Base-by-base conservation (phyloP, 2,113 vertebrate genomes). In the Gobius niger region DNA sequence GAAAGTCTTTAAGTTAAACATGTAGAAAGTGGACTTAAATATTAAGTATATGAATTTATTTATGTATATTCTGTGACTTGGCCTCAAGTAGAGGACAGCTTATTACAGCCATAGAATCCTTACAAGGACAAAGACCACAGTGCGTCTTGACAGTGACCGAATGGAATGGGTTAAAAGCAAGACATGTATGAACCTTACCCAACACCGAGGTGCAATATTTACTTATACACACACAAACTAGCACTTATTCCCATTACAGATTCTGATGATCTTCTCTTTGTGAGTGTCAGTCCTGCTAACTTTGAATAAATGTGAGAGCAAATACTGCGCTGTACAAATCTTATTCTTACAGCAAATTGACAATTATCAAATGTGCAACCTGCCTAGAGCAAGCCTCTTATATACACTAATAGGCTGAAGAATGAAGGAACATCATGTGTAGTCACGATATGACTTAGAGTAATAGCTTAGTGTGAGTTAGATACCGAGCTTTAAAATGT, bases 1-100 rank as follows among this genome's bases (percentile, higher is more conserved):
- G 71, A 83, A 68, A 77, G 83, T 78, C 75, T 82, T 68, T 73
- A 73, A 61, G 24, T 34, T 2, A 0, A 34, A 34, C 24, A 34
- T 3, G 24, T 68, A 76, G 73, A 50, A 6, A 50, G 11, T 5
- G 11, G 15, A 14, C 12, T 34, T 34, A 34, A 4, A 34, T 34
- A 50, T 14, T 14, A 50, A 16, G 15, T 9, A 60, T 42, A 60
- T 16, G 40, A 15, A 44, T 44, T n/a, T 14, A 5, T 34, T 54
- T 40, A 57, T 7, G 40, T 4, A 40, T 13, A 14, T 56, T 57
- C 54, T 57, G 12, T 9, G 14, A 40, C 54, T 34, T 57, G 9
- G 24, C 12, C 24, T 57, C 3, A 14, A 19, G 19, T 19, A 57
- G 24, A 40, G 24, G 24, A 57, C 7, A 57, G 13, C 5, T 10